Evolutionary conservation across 2,797 vertebrate genomes (phyloP).

Genomic region (Lepilemur septentrionalis): DNA sequence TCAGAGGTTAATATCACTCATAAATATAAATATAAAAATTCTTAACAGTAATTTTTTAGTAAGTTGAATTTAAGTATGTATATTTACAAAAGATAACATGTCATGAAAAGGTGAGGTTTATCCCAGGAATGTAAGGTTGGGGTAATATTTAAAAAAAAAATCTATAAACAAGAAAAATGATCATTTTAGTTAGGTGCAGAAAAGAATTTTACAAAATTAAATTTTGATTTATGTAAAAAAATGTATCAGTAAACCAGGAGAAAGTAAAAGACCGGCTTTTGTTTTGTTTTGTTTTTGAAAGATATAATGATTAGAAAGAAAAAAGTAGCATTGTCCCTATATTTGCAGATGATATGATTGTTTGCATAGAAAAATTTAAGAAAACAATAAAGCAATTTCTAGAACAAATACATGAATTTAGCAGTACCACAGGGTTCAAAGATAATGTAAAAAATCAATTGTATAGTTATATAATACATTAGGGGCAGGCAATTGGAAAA

Average conservation of each 20-base stretch:
- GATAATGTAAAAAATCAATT: not conserved
- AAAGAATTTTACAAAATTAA: not conserved
- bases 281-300: not conserved
- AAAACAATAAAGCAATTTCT: not conserved
- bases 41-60: not conserved
- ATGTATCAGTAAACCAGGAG: not conserved
- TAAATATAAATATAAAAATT: not conserved
- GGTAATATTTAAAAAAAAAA: not conserved
- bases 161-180: not conserved
- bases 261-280: not conserved
- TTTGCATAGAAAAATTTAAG: not conserved
- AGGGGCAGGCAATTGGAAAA: not conserved
- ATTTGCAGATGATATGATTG: not conserved
- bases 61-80: not conserved
- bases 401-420: not conserved
- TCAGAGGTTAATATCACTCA: not conserved
- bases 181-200: not conserved
- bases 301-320: not conserved
- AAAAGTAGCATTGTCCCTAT: not conserved
- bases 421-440: not conserved
- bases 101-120: not conserved
- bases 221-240: not conserved
- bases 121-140: not conserved
- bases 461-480: not conserved
- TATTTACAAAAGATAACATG: not conserved